Evolutionary conservation across 2,113 vertebrate genomes (phyloP).

Genomic region (Eurystomus gularis): DNA sequence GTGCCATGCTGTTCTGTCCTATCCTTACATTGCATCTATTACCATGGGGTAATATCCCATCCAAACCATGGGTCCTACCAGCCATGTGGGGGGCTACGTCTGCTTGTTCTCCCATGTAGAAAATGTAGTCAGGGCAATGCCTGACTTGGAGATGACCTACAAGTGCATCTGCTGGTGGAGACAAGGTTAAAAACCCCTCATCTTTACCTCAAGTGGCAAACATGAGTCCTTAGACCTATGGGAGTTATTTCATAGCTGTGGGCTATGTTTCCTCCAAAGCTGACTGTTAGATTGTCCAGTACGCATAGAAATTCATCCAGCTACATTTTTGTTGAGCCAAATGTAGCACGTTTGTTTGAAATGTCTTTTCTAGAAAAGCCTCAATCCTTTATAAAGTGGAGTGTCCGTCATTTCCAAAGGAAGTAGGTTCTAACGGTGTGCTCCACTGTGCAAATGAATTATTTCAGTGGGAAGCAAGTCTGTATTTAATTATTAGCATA

Average conservation of each 20-base stretch:
- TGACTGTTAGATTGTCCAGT: rapidly evolving
- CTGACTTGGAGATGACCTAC: background rate
- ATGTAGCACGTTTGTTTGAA: background rate
- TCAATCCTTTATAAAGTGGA: background rate
- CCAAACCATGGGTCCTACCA: background rate
- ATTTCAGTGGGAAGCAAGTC: background rate
- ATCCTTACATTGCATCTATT: background rate
- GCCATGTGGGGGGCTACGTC: background rate
- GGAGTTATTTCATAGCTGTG: background rate
- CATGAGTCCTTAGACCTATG: background rate
- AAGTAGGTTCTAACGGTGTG: background rate
- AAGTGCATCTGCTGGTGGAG: background rate
- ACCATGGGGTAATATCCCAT: rapidly evolving
- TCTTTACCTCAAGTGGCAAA: background rate
- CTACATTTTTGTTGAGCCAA: background rate
- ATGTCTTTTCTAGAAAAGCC: background rate
- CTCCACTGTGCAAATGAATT: background rate
- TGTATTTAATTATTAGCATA: background rate
- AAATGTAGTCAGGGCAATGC: background rate
- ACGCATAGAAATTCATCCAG: background rate
- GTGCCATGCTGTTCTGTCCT: background rate
- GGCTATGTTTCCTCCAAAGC: background rate
- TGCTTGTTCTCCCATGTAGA: background rate
- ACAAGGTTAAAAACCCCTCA: background rate
- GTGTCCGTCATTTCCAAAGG: background rate